Base-by-base conservation (phyloP, 2,888 invertebrate genomes). In the Odontomyia ornata region DNA sequence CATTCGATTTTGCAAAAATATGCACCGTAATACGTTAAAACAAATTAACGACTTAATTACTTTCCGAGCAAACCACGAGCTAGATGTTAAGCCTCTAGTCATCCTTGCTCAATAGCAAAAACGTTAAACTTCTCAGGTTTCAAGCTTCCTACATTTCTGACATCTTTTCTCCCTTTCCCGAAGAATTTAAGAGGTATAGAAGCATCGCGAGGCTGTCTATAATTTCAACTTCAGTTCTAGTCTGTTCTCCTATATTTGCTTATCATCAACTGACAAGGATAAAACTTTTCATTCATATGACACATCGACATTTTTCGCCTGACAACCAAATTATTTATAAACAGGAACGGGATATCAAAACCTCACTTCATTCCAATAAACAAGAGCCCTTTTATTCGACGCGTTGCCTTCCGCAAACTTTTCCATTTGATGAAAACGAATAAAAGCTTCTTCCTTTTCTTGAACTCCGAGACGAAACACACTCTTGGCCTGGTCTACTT, bases 251-350 rank as follows among this genome's bases (percentile, higher is more conserved):
- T 60, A 73, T 73, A 73, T 73, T 73, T 73, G 60, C 73, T 73
- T 73, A 73, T 73, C 73, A 73, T 73, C 57, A 73, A 60, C 73
- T 73, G 65, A 75, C 62, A 76, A 78, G 67, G 60, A 78, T 69
- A 43, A 76, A 78, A 78, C 69, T 75, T 78, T 78, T 78, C 76
- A 78, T 78, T 78, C 75, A 56, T 71, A 23, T 73, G 73, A 25
- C 78, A 75, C 64, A 25, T 60, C 76, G 72, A 76, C 78, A 73
- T 72, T 76, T 71, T 75, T 60, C 36, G 28, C 65, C 73, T 78
- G 78, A 76, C 78, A 76, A 76, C 76, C 76, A 60, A 78, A 76
- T 76, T 73, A 76, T 78, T 78, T 76, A 78, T 78, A 76, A 78
- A 76, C 76, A 78, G 43, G 27, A 62, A 9, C 36, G 36, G 65